Conservation (phyloP, 2,888 invertebrate species). For the Spodoptera littoralis region DNA sequence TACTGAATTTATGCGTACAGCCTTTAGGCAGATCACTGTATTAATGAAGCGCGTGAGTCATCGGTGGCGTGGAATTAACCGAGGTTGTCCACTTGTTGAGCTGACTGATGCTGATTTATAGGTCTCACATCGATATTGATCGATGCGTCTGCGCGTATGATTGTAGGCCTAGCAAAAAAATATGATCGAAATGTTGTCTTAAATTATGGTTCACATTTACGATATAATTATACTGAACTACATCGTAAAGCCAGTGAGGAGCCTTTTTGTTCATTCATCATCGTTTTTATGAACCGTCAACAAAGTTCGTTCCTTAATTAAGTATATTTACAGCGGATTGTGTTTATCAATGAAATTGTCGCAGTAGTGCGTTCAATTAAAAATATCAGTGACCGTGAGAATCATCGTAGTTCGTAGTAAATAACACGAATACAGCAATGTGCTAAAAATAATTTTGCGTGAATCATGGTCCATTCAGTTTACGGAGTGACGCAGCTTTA, state of each 20-base stretch:
- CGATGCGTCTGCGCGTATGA: constrained; percentile 77
- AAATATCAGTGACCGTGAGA: constrained; percentile 68
- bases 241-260: constrained; percentile 26
- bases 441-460: constrained; percentile 79
- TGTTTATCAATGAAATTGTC: constrained; percentile 48
- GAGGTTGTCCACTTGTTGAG: constrained; percentile 82
- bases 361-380: constrained; percentile 58
- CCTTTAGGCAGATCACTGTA: constrained; percentile 81
- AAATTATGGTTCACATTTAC: constrained; percentile 41
- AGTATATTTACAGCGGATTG: background rate
- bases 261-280: constrained; percentile 21
- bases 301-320: constrained; percentile 10
- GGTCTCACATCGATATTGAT: constrained; percentile 79
- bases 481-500: constrained; percentile 74
- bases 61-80: constrained; percentile 68
- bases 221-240: constrained; percentile 36
- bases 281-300: constrained; percentile 15
- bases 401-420: constrained; percentile 80
- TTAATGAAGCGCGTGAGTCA: constrained; percentile 79
- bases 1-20: constrained; percentile 84
- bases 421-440: constrained; percentile 71
- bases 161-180: constrained; percentile 57
- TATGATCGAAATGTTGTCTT: constrained; percentile 36
- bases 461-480: constrained; percentile 81
- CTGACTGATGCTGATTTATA: constrained; percentile 84